Evolutionary conservation across 1,140 invertebrate genomes (phyloP).

Genomic region (Drosophila nannoptera): DNA sequence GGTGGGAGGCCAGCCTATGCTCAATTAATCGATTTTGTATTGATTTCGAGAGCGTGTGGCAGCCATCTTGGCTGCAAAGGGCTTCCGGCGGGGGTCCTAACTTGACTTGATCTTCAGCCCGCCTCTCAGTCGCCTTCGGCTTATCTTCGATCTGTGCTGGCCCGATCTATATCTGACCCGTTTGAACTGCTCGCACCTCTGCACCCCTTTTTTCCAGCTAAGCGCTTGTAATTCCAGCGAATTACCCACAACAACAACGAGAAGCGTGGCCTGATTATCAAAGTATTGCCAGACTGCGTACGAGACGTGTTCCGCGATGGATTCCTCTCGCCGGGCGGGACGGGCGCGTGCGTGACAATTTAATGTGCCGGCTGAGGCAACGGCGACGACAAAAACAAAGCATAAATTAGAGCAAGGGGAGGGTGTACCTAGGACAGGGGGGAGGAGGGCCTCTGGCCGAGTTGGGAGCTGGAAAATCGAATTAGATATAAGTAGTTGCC

Average conservation of each 20-base stretch:
- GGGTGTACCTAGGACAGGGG: too few relatives aligned
- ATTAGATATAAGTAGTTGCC: slow-evolving; percentile 67
- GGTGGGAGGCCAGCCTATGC: slow-evolving; percentile 35
- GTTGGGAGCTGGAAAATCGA: slow-evolving; percentile 46
- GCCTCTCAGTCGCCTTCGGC: too few relatives aligned
- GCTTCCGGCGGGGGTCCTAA: slow-evolving; percentile 12
- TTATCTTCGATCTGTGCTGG: slow-evolving; percentile 1
- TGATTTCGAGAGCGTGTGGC: slow-evolving; percentile 38
- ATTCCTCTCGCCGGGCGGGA: slow-evolving; percentile 31
- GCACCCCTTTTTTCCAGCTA: slow-evolving; percentile 23
- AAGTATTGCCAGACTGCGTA: slow-evolving; percentile 7
- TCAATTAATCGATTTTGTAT: slow-evolving; percentile 73
- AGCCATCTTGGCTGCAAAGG: slow-evolving; percentile 32
- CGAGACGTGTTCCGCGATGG: slow-evolving; percentile 31
- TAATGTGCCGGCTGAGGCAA: slow-evolving; percentile 33
- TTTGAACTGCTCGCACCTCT: neutral
- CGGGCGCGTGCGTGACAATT: slow-evolving; percentile 62
- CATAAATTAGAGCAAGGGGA: slow-evolving; percentile 59
- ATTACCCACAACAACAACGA: slow-evolving; percentile 22
- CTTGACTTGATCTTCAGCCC: too few relatives aligned
- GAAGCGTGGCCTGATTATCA: slow-evolving; percentile 28
- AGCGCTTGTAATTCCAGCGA: slow-evolving; percentile 29
- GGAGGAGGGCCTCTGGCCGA: slow-evolving; percentile 3
- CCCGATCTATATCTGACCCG: neutral
- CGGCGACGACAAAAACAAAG: slow-evolving; percentile 61